These are phyloP conservation scores for Hyles vespertilio DNA, from an alignment of 1,140 invertebrate species.

Conservation along the genomic window DNA sequence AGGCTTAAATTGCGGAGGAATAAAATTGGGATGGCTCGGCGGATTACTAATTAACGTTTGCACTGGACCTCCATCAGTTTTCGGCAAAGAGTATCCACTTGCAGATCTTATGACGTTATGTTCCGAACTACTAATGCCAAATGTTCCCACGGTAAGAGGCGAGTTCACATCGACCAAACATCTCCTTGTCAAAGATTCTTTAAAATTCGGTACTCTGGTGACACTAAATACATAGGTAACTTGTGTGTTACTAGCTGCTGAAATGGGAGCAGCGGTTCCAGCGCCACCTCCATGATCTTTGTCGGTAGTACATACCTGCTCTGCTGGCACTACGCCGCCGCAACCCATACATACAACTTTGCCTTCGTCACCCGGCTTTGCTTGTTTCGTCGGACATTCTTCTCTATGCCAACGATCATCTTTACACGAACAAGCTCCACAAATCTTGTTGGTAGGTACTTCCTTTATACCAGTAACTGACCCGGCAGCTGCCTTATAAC, in stretches of 20 bases:
- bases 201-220: slow-evolving; percentile 39
- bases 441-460: slow-evolving; percentile 41
- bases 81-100: slow-evolving; percentile 24
- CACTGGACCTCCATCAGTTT: slow-evolving; percentile 4
- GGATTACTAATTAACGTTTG: slow-evolving; percentile 14
- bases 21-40: slow-evolving; percentile 13
- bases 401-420: slow-evolving; percentile 62
- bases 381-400: slow-evolving; percentile 37
- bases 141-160: too few relatives aligned
- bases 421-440: slow-evolving; percentile 62
- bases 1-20: slow-evolving; percentile 17
- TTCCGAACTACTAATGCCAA: too few relatives aligned
- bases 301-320: slow-evolving; percentile 14
- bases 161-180: too few relatives aligned
- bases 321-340: slow-evolving; percentile 36
- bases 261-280: slow-evolving; percentile 19
- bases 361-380: slow-evolving; percentile 11
- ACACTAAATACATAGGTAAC: slow-evolving; percentile 47
- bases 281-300: too few relatives aligned
- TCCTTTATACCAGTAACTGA: slow-evolving; percentile 34
- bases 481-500: slow-evolving; percentile 49
- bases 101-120: neutral
- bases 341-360: slow-evolving; percentile 47
- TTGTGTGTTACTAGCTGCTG: slow-evolving; percentile 42
- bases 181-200: slow-evolving; percentile 22